Percentiles rank a stretch among this genome's conserved stretches.
Conservation (phyloP, 2,113 vertebrate genomes). For the Tichodroma muraria region DNA sequence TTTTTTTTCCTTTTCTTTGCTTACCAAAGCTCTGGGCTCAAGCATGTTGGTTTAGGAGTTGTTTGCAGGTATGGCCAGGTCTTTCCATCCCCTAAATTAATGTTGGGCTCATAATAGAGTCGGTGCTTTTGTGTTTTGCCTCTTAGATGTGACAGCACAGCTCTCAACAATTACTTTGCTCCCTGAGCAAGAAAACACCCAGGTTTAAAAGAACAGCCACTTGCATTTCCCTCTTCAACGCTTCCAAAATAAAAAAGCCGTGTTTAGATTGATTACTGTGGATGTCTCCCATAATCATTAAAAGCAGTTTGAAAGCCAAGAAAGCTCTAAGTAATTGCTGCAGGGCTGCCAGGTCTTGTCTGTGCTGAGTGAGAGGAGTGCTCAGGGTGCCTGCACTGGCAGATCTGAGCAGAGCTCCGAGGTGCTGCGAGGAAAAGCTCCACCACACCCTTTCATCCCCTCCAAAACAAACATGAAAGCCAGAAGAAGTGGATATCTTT, state of each 20-base stretch:
- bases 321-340: not conserved
- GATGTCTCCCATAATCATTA: not conserved
- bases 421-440: constrained; percentile 9
- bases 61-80: not conserved
- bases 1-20: not conserved
- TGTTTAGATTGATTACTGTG: not conserved
- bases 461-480: constrained; percentile 44
- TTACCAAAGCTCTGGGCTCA: not conserved
- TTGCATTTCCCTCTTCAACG: not conserved
- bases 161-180: not conserved
- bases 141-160: not conserved
- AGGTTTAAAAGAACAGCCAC: not conserved
- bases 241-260: accelerated
- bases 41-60: accelerated
- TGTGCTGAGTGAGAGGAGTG: not conserved
- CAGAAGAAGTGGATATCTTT: not conserved
- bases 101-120: not conserved
- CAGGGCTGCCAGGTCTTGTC: not conserved
- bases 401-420: not conserved
- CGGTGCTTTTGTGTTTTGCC: not conserved
- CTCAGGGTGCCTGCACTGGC: not conserved
- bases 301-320: not conserved
- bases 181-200: not conserved
- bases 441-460: not conserved
- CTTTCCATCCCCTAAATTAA: not conserved